phyloP scores from a whole-genome alignment of 1,140 invertebrate species.

The Saccostrea echinata region DNA sequence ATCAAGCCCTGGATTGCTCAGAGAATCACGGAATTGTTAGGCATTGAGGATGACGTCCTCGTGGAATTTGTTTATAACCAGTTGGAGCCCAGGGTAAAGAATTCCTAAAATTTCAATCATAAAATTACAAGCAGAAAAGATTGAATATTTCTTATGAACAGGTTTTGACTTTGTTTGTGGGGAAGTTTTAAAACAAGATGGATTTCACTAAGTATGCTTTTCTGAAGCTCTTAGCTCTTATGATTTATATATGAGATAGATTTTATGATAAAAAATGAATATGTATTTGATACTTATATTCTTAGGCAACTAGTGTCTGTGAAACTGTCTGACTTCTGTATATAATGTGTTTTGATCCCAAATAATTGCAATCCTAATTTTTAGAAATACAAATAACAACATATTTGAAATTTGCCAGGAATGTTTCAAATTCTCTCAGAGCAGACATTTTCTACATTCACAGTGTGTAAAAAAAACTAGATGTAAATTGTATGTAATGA shows the following conservation, averaged over 20 bases:
- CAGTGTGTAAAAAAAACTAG: too few species aligned
- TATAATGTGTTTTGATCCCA: background rate
- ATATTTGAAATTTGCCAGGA: background rate
- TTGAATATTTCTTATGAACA: background rate
- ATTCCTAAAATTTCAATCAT: background rate
- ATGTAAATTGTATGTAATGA: background rate
- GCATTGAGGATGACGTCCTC: slow-evolving; percentile 99
- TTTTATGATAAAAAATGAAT: background rate
- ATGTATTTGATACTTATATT: background rate
- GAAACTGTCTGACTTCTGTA: background rate
- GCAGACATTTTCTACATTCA: background rate
- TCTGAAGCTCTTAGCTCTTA: too few species aligned
- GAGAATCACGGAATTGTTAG: slow-evolving; percentile 95
- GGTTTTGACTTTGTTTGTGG: background rate
- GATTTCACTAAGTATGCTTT: too few species aligned
- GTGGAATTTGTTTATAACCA: slow-evolving; percentile 99
- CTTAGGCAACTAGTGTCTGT: background rate
- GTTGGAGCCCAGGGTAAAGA: slow-evolving; percentile 86
- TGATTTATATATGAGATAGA: too few species aligned
- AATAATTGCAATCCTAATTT: background rate
- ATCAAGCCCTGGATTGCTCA: slow-evolving; percentile 99
- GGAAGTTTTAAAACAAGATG: background rate
- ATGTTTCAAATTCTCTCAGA: background rate
- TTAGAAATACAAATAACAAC: background rate
- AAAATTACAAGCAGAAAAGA: background rate